Conservation (phyloP, 2,888 invertebrate species). For the Erebia epiphron region DNA sequence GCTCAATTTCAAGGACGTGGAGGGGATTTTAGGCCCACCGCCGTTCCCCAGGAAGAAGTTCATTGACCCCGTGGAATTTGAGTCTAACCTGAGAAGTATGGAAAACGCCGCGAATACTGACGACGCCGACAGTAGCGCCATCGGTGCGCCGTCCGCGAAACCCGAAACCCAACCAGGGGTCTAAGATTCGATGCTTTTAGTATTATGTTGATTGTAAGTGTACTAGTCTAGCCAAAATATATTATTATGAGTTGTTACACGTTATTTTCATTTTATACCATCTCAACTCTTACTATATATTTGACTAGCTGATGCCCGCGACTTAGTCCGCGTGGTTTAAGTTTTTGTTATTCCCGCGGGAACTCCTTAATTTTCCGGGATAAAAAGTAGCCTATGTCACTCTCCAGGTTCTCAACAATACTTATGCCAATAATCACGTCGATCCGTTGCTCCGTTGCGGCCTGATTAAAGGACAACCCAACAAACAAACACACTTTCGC, state of each 20-base stretch:
- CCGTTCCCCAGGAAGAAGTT: slow-evolving; percentile 88
- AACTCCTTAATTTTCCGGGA: no score
- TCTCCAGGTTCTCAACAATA: no score
- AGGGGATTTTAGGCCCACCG: slow-evolving; percentile 94
- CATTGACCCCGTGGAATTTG: slow-evolving; percentile 91
- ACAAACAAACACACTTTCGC: no score
- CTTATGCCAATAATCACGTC: no score
- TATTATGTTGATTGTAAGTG: slow-evolving; percentile 14
- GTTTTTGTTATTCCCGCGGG: no score
- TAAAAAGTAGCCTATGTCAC: no score
- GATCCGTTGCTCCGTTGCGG: no score
- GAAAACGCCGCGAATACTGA: slow-evolving; percentile 53
- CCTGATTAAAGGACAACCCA: no score
- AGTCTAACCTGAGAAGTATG: slow-evolving; percentile 78
- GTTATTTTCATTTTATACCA: neutral
- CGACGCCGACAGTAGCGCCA: slow-evolving; percentile 36
- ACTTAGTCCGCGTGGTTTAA: no score
- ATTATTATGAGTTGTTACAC: neutral
- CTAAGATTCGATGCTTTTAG: neutral
- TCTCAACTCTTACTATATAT: no score
- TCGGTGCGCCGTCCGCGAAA: slow-evolving; percentile 63
- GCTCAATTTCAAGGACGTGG: slow-evolving; percentile 94
- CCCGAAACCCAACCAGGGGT: slow-evolving; percentile 41
- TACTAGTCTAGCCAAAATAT: slow-evolving; percentile 17
- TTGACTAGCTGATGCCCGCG: no score